Evolutionary conservation across 2,797 vertebrate species (phyloP).

Genomic region (Tenualosa ilisha): DNA sequence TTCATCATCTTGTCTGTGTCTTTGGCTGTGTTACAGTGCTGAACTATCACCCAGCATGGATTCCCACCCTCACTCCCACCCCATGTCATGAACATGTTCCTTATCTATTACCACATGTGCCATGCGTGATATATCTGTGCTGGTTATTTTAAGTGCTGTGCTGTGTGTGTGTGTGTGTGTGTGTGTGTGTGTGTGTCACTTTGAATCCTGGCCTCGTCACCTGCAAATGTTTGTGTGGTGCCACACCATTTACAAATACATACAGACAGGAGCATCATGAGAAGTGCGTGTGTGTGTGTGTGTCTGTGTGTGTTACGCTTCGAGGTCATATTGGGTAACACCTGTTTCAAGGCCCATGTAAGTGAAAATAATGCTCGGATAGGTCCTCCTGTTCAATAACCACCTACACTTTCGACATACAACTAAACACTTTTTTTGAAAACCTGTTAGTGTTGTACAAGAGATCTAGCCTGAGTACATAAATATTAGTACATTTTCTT

Average conservation of each 20-base stretch:
- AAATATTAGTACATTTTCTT: too few species aligned
- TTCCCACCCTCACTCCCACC: constrained; percentile 32
- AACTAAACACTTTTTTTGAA: neutral
- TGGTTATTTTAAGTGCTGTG: neutral
- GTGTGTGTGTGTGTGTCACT: neutral
- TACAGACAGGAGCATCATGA: too few species aligned
- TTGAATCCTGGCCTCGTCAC: too few species aligned
- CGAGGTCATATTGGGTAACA: neutral
- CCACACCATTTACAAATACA: too few species aligned
- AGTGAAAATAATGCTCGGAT: too few species aligned
- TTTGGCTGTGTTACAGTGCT: constrained; percentile 63
- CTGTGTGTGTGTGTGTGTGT: neutral
- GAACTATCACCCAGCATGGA: constrained; percentile 64
- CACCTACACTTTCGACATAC: neutral
- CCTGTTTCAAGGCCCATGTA: neutral
- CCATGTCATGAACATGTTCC: constrained; percentile 1
- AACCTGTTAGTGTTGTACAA: neutral
- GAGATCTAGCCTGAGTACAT: neutral
- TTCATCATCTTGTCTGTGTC: constrained; percentile 56
- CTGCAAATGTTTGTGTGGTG: too few species aligned
- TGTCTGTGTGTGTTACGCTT: neutral
- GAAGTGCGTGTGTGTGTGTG: too few species aligned
- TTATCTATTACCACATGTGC: constrained; percentile 28
- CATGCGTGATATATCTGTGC: neutral
- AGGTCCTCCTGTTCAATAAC: neutral